These are phyloP conservation scores for Colletes collaris DNA, from an alignment of 2,888 invertebrate species.

Conservation along the genomic window DNA sequence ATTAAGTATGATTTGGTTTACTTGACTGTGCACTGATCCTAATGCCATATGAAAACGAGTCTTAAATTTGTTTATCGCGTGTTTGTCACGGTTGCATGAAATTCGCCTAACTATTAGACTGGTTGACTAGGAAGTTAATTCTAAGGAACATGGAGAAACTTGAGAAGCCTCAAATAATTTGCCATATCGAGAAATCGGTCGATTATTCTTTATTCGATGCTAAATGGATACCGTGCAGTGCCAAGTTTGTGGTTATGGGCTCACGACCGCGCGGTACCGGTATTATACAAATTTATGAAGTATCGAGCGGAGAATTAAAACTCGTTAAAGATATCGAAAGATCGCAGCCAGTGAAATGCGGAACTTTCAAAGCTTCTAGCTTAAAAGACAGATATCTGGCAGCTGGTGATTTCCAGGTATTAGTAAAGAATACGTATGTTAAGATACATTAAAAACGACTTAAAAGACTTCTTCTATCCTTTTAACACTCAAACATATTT, in stretches of 20 bases:
- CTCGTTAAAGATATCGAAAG: slow-evolving; percentile 90
- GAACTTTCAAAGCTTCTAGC: slow-evolving; percentile 95
- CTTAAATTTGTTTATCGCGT: too few species aligned
- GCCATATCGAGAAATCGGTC: slow-evolving; percentile 92
- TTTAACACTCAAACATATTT: not conserved
- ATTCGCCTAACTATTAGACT: not conserved
- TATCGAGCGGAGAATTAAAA: slow-evolving; percentile 89
- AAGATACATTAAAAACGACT: not conserved
- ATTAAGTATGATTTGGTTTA: too few species aligned
- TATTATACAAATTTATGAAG: slow-evolving; percentile 91
- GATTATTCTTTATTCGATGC: slow-evolving; percentile 95
- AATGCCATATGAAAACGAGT: too few species aligned
- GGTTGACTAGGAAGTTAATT: not conserved
- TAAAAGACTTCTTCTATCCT: too few species aligned
- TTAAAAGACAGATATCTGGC: slow-evolving; percentile 92
- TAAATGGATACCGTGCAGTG: slow-evolving; percentile 98
- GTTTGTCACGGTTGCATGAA: not conserved
- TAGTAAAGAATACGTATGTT: not conserved
- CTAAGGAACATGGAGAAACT: slow-evolving; percentile 83
- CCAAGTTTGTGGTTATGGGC: slow-evolving; percentile 95
- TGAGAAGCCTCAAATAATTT: slow-evolving; percentile 95
- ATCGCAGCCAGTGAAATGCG: slow-evolving; percentile 95
- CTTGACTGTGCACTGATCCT: too few species aligned
- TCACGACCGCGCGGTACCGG: slow-evolving; percentile 94
- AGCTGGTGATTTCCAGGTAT: slow-evolving; percentile 91